Base-by-base conservation (phyloP, 2,113 vertebrate species). In the Marcusenius ussheri region DNA sequence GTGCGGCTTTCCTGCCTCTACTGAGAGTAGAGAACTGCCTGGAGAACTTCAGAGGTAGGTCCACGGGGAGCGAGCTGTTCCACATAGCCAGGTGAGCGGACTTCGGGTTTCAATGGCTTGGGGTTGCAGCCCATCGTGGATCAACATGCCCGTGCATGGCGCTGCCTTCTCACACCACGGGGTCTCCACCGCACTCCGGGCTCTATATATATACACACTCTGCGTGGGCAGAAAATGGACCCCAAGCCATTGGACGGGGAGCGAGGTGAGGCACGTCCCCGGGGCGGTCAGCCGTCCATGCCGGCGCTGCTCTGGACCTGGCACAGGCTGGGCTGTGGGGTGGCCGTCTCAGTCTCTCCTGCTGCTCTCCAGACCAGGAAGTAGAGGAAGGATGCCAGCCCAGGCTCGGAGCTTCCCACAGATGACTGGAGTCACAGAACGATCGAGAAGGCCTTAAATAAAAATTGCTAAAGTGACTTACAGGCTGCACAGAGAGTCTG, bases 191-290 rank as follows among this genome's bases (percentile, higher is more conserved):
- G 6, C 49, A 87, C 46, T 24, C 46, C 49, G 11, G 10, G 47
- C 88, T 80, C 91, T 94, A 39, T 95, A 93, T 93, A 90, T 88
- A 5, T 91, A 86, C 91, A 89, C 91, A 51, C 89, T 49, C 90
- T 66, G 17, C 89, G 80, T 88, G 91, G 91, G 84, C 62, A 88
- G 85, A 91, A 39, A 1, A 56, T 90, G 85, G 90, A 45, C 21
- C 87, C 62, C 80, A 2, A 2, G 45, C 84, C 5, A 90, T 91
- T 90, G 87, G 90, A 89, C 49, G 88, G 91, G 56, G 83, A 92
- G 80, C 89, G 46, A 51, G 13, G 39, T 0, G 8, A 83, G 70
- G 90, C 21, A 90, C 21, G 45, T 85, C 77, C 42, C 80, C 56
- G 90, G 83, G 47, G 24, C 11, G 13, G 19, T 11, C 46, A 86